A percentile compares a stretch with the other conserved stretches of the same genome.
Evolutionary conservation across 2,888 invertebrate genomes (phyloP).

Genomic region (Troides aeacus): DNA sequence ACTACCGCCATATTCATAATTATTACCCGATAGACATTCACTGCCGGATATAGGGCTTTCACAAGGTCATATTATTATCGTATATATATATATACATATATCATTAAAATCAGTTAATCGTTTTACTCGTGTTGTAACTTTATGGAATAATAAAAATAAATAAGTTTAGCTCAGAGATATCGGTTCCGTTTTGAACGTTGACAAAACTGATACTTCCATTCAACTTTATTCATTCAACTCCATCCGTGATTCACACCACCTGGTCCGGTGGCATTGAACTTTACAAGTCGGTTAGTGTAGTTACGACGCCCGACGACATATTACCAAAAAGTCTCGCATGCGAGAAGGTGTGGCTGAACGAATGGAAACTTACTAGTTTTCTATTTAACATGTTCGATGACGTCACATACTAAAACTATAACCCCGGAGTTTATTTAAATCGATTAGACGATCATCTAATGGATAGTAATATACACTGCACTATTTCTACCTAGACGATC

Average conservation of each 20-base stretch:
- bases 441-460: too few species aligned
- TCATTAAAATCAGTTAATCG: too few species aligned
- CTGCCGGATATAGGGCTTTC: too few species aligned
- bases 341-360: slow-evolving; percentile 35
- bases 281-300: slow-evolving; percentile 45
- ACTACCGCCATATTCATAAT: too few species aligned
- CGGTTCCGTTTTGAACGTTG: not conserved
- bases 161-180: not conserved
- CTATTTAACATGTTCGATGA: slow-evolving; percentile 12
- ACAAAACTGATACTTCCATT: not conserved
- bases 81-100: too few species aligned
- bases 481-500: too few species aligned
- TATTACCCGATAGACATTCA: too few species aligned
- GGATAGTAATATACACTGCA: too few species aligned
- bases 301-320: slow-evolving; percentile 41
- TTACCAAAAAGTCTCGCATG: slow-evolving; percentile 55
- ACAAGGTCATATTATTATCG: too few species aligned
- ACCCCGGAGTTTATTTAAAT: too few species aligned
- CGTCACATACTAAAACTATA: slow-evolving; percentile 5
- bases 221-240: not conserved
- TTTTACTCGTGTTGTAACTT: too few species aligned
- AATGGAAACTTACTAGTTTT: slow-evolving; percentile 30
- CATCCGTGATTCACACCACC: slow-evolving; percentile 51
- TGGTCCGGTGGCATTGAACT: slow-evolving; percentile 66
- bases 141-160: too few species aligned